Base-by-base conservation (phyloP, 2,888 invertebrate species). In the Dioctria rufipes region DNA sequence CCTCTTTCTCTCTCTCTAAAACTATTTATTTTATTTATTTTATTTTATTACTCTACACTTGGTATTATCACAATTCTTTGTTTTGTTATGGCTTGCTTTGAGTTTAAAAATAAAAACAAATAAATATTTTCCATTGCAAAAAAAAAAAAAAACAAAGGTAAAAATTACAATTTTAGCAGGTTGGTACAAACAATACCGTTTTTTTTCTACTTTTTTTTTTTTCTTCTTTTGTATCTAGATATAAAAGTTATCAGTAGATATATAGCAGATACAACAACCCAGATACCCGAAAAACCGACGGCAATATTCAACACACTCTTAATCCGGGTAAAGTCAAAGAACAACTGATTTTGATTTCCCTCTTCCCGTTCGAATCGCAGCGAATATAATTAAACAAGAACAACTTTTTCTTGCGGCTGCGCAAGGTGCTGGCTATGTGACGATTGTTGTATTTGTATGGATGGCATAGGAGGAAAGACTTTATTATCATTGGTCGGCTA, bases 311-410 rank as follows among this genome's bases (percentile, higher is more conserved):
- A 25, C 42, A 9, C 25, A 67, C 40, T 67, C 66, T 46, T 60
- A 69, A 25, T 67, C 39, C 67, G 79, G 46, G 43, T 43, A 79
- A 67, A 69, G 67, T 79, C 67, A 60, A 66, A 58, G 66, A 79
- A 67, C 67, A 79, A 79, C 79, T 79, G 67, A 79, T 51, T 77
- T 39, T 79, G 67, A 79, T 51, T 77, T 39, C 49, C 77, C 77
- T 77, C 63, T 25, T 46, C 63, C 37, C 77, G 37, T 37, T 39
- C 60, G 49, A 13, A 63, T 11, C 25, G 63, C 25, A 25, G 1
- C 25, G 25, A 25, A 25, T 2, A 25, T 25, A 25, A 25, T 25
- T 25, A 25, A 25, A 25, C 25, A 25, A 25, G 25, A 25, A 25
- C 25, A 25, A 25, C 25, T 25, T 25, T 25, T 25, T 25, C 25